Percentiles rank a stretch among this genome's conserved stretches.
Evolutionary conservation across 2,113 vertebrate species (phyloP).

Genomic region (Antigone vipio): DNA sequence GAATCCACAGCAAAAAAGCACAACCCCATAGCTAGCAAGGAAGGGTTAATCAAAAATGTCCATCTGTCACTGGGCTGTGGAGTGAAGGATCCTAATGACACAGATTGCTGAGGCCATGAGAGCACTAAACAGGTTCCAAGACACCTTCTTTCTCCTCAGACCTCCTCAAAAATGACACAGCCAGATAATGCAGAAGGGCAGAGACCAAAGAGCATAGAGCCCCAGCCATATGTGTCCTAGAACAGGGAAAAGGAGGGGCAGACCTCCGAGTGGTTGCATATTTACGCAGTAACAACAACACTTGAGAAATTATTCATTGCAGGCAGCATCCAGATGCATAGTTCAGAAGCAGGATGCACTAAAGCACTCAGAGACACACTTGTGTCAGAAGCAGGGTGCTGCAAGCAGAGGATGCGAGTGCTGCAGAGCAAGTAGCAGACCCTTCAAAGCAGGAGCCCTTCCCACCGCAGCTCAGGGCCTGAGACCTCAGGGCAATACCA

Average conservation of each 20-base stretch:
- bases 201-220: neutral
- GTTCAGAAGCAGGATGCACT: neutral
- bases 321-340: neutral
- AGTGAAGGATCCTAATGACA: neutral
- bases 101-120: rapidly evolving
- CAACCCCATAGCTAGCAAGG: neutral
- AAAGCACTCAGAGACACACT: neutral
- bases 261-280: neutral
- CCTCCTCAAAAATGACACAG: neutral
- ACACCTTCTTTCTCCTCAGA: neutral
- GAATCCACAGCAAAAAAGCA: neutral
- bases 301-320: neutral
- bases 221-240: neutral
- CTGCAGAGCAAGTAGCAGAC: neutral
- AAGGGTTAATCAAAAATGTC: neutral
- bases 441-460: neutral
- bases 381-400: neutral
- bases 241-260: neutral
- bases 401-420: neutral
- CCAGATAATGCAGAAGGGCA: neutral
- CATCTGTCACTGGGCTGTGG: neutral
- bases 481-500: neutral
- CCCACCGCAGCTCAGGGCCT: rapidly evolving
- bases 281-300: neutral
- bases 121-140: neutral